Evolutionary conservation across 2,113 vertebrate species (phyloP), one percentile per base, ranked within the genome.

Genomic region (Micronycteris hirsuta): DNA sequence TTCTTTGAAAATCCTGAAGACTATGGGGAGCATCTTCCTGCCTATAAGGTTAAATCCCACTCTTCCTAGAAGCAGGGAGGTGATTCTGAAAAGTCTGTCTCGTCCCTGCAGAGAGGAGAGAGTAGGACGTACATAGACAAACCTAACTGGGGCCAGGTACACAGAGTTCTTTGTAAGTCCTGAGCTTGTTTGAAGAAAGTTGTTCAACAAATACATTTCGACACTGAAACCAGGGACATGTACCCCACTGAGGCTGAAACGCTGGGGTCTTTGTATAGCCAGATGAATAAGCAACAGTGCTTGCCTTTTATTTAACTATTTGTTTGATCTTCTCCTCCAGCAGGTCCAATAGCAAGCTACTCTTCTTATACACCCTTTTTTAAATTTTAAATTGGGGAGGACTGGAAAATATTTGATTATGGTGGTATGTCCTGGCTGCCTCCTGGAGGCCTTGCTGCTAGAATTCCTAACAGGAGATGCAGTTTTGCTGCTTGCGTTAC

Each of bases 321-420:
- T 82, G 45, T 85, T 90, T 89, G 70, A 94, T 86, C 76, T 92
- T 89, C 70, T 94, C 70, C 76, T 90, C 86, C 22, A 89, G 58
- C 49, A 49, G 17, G 7, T 41, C 47, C 52, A 94, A 82, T 36
- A 74, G 65, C 73, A 54, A 92, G 63, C 38, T 49, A 45, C 49
- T 91, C 89, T 86, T 65, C 43, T 83, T 81, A 58, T 24, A 83
- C 7, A 61, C 56, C 2, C 52, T 54, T 91, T 83, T 63, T 63
- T 14, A 31, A 86, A 80, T 96, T 96, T 87, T 41, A 73, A 88
- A 76, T 73, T 91, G 47, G 28, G 43, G 28, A 38, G 45, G 54
- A 82, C 5, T 95, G 45, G 65, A 83, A 97, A 90, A 84, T 70
- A 86, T 71, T 70, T 93, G 9, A 67, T 95, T 80, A 38, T 47